Percentiles rank a stretch among this genome's conserved stretches.
phyloP scores from a whole-genome alignment of 2,797 vertebrate genomes.

The Carapus acus region DNA sequence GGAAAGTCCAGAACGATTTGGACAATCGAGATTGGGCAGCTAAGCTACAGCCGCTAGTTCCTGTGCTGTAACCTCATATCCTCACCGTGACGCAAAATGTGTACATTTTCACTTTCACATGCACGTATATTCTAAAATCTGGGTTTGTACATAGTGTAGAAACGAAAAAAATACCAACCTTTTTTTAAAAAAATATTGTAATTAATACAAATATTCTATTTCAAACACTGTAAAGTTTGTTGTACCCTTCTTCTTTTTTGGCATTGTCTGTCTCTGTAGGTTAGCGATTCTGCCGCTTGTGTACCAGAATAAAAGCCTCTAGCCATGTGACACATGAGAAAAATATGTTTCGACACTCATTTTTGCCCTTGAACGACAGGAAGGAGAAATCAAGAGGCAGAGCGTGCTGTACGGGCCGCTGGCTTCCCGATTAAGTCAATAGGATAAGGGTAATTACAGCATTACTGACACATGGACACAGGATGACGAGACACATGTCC shows the following conservation, averaged over 20 bases:
- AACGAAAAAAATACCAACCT: constrained; percentile 40
- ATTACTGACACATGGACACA: constrained; percentile 67
- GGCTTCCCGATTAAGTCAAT: constrained; percentile 65
- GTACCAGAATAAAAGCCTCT: constrained; percentile 65
- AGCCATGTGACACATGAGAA: constrained; percentile 40
- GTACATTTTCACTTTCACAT: constrained; percentile 38
- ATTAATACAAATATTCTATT: constrained; percentile 57
- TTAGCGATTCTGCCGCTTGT: constrained; percentile 38
- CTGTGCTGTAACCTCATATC: constrained; percentile 48
- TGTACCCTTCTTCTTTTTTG: constrained; percentile 44
- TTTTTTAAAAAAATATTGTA: constrained; percentile 62
- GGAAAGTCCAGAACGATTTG: constrained; percentile 47
- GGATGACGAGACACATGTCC: constrained; percentile 63
- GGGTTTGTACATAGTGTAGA: constrained; percentile 74
- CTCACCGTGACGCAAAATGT: constrained; percentile 32
- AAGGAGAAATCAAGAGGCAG: constrained; percentile 42
- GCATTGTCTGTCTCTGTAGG: constrained; percentile 53
- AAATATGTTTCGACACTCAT: constrained; percentile 31
- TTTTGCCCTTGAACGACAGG: constrained; percentile 44
- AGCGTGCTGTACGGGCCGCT: constrained; percentile 37
- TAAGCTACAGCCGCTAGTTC: constrained; percentile 60
- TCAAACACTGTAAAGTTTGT: constrained; percentile 50
- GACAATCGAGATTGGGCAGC: constrained; percentile 68
- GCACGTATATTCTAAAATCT: constrained; percentile 50
- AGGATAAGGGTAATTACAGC: constrained; percentile 69